Evolutionary conservation across 30 jellyfish, hydroid and myxozoan species (phyloP).

Genomic region (Phacellophora camtschatica): DNA sequence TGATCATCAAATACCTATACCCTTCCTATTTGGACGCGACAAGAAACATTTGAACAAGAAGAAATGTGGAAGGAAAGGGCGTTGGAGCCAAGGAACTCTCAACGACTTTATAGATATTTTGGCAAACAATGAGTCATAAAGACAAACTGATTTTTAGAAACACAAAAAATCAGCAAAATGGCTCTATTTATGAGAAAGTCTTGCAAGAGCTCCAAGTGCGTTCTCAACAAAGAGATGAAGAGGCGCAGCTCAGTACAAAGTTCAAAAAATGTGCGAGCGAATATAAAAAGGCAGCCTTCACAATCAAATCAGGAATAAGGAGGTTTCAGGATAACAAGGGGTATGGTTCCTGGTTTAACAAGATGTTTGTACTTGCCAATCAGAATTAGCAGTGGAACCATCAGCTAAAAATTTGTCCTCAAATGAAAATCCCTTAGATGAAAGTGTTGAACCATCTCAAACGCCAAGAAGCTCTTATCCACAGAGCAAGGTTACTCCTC

Average conservation of each 20-base stretch:
- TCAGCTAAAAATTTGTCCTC: not conserved
- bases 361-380: slow-evolving; percentile 32
- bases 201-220: not conserved
- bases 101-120: slow-evolving; percentile 4
- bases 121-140: not conserved
- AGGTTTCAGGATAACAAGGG: not conserved
- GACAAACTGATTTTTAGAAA: slow-evolving; percentile 7
- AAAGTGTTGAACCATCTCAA: too few relatives aligned
- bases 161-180: slow-evolving; percentile 11
- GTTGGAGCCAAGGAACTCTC: not conserved
- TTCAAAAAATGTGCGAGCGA: slow-evolving; percentile 7
- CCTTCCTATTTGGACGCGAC: too few relatives aligned
- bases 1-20: too few relatives aligned
- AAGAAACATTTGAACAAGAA: not conserved
- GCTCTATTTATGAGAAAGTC: slow-evolving; percentile 3
- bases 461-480: too few relatives aligned
- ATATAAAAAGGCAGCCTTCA: slow-evolving; percentile 1
- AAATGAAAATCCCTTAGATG: not conserved
- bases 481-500: too few relatives aligned
- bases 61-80: slow-evolving; percentile 9
- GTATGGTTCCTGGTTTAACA: slow-evolving; percentile 23
- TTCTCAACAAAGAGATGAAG: not conserved
- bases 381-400: slow-evolving; percentile 50
- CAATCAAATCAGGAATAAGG: not conserved
- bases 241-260: slow-evolving; percentile 1